phyloP scores from a whole-genome alignment of 2,113 vertebrate species.

The Rhinolophus ferrumequinum region DNA sequence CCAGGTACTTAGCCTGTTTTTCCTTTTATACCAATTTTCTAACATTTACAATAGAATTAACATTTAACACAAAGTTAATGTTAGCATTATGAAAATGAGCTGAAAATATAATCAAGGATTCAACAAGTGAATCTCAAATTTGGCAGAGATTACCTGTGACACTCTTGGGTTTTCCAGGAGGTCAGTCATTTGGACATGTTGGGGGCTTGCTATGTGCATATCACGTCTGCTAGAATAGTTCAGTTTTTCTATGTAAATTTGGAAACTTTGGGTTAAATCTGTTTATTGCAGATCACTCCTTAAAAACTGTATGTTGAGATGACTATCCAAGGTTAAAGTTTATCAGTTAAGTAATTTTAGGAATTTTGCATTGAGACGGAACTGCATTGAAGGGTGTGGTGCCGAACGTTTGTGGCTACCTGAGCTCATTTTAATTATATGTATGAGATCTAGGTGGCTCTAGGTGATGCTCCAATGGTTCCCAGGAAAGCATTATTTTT shows the following conservation, averaged over 20 bases:
- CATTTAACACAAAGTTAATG: not conserved
- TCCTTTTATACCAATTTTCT: not conserved
- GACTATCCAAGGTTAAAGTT: not conserved
- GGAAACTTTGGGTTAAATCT: not conserved
- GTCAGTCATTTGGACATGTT: not conserved
- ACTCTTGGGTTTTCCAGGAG: not conserved
- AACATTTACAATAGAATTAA: not conserved
- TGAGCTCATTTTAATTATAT: conserved; percentile 25
- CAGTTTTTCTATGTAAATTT: not conserved
- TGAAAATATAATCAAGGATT: not conserved
- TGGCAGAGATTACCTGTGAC: not conserved
- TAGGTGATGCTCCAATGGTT: not conserved
- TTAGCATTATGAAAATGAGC: conserved; percentile 3
- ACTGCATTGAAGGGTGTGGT: not conserved
- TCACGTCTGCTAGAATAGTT: not conserved
- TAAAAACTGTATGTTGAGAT: not conserved
- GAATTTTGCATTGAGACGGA: not conserved
- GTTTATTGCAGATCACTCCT: not conserved
- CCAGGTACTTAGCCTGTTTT: not conserved
- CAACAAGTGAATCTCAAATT: not conserved
- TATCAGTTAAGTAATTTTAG: not conserved
- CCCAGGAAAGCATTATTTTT: not conserved
- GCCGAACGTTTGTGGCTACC: not conserved
- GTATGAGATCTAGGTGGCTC: not conserved
- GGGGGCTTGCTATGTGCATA: not conserved